These are phyloP conservation scores for Eupithecia inturbata DNA, from an alignment of 2,888 invertebrate species.

Conservation along the genomic window DNA sequence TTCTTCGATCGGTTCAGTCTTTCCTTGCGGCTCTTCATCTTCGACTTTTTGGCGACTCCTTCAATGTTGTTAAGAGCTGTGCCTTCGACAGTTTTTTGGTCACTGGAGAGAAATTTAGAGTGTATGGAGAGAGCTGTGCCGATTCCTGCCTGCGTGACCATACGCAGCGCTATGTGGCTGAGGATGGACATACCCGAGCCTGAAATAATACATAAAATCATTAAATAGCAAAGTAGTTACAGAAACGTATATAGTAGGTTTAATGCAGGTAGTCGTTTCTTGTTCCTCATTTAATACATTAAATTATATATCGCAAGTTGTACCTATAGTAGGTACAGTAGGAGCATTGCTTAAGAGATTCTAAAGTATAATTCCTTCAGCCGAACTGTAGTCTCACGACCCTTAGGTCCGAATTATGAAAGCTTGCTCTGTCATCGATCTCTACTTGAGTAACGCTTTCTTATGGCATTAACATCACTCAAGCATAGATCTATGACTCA, in stretches of 20 bases:
- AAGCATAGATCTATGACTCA: no score
- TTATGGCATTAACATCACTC: no score
- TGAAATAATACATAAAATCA: conserved; percentile 52
- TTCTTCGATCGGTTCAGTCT: conserved; percentile 72
- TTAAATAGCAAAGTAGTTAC: neutral
- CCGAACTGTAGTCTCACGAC: neutral
- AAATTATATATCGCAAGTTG: no score
- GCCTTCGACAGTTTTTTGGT: conserved; percentile 64
- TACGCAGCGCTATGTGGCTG: conserved; percentile 89
- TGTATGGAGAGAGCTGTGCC: conserved; percentile 77
- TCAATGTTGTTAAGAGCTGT: conserved; percentile 70
- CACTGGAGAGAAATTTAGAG: conserved; percentile 68
- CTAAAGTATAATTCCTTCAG: neutral
- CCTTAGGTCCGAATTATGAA: no score
- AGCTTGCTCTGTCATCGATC: no score
- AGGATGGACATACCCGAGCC: conserved; percentile 92
- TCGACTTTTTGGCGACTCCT: conserved; percentile 69
- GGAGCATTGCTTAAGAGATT: neutral
- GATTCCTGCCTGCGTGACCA: conserved; percentile 88
- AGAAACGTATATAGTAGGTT: neutral
- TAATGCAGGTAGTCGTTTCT: neutral
- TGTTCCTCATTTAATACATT: neutral
- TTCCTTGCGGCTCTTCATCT: conserved; percentile 74
- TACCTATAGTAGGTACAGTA: no score
- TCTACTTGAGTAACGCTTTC: no score